Base-by-base conservation (phyloP, 2,797 vertebrate species). In the Melanotaenia pygmaea region DNA sequence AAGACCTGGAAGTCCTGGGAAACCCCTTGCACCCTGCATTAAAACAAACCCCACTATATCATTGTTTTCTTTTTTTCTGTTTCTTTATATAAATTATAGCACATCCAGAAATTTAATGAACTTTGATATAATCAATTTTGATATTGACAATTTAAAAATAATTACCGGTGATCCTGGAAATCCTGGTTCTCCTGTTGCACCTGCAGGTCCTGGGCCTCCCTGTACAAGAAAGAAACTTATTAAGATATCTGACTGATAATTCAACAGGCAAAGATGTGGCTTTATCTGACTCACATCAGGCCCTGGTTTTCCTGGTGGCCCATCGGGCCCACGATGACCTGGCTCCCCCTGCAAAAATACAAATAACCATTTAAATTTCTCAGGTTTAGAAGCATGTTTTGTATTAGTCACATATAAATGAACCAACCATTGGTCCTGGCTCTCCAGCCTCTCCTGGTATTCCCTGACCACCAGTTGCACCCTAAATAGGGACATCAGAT, bases 1-100 rank as follows among this genome's bases (percentile, higher is more conserved):
- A 26, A 94, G 94, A 85, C 98, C 98, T 56, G 98, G 98, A 80
- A 96, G 96, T 82, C 98, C 98, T 70, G 98, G 98, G 83, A 99
- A 99, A 37, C 98, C 98, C 92, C 98, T 94, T 20, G 93, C 88
- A 18, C 98, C 98, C 96, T 91, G 62, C 4, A 47, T 59, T 51
- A n/a, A 66, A 74, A 54, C 14, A 70, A 28, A 38, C 10, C 9
- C 7, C 18, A 47, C 2, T 3, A 10, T 22, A 47, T 20, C 37
- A 37, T 11, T 10, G 9, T 43, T 43, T 13, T 3, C 24, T 38
- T 34, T 20, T 18, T 12, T 34, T 34, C 8, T 5, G 5, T 34
- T 34, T 37, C 12, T 12, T 38, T 57, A 20, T 28, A 0, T 54
- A 18, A 40, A 40, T 14, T 12, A 7, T 4, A 43, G 13, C 40